These are phyloP conservation scores for Mobula birostris DNA, from an alignment of 2,113 vertebrate species.

Conservation along the genomic window DNA sequence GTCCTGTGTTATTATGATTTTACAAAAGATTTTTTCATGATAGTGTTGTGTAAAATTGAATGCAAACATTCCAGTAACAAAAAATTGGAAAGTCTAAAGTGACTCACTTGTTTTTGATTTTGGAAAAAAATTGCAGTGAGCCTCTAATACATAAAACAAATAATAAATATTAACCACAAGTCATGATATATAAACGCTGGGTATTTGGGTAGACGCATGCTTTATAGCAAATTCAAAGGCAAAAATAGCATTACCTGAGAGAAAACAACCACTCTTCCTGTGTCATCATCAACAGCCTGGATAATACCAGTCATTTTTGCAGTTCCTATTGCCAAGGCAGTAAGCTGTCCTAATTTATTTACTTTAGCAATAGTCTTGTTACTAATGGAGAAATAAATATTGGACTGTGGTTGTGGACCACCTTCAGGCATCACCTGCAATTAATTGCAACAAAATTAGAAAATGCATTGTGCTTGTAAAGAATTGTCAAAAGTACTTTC, in stretches of 20 bases:
- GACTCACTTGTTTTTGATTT: not conserved
- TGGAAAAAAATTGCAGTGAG: not conserved
- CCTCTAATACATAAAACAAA: not conserved
- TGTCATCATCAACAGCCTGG: conserved; percentile 54
- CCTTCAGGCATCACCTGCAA: conserved; percentile 59
- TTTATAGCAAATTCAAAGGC: not conserved
- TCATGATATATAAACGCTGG: not conserved
- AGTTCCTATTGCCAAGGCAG: conserved; percentile 47
- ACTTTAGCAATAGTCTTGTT: conserved; percentile 52
- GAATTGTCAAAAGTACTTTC: not conserved
- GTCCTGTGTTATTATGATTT: too few relatives aligned
- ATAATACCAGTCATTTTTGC: conserved; percentile 51
- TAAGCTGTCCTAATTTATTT: conserved; percentile 52
- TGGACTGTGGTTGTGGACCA: conserved; percentile 57
- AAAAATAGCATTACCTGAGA: conserved; percentile 49
- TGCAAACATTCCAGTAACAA: not conserved
- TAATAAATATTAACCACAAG: not conserved
- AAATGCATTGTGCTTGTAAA: not conserved
- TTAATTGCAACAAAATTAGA: not conserved
- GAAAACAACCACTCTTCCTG: conserved; percentile 52
- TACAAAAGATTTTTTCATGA: too few relatives aligned
- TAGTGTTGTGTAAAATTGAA: not conserved
- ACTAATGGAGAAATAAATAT: conserved; percentile 54
- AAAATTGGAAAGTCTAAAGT: not conserved
- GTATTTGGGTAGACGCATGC: not conserved